Evolutionary conservation across 2,113 vertebrate genomes (phyloP), one percentile per base, ranked within the genome.

Genomic region (Plotosus lineatus): DNA sequence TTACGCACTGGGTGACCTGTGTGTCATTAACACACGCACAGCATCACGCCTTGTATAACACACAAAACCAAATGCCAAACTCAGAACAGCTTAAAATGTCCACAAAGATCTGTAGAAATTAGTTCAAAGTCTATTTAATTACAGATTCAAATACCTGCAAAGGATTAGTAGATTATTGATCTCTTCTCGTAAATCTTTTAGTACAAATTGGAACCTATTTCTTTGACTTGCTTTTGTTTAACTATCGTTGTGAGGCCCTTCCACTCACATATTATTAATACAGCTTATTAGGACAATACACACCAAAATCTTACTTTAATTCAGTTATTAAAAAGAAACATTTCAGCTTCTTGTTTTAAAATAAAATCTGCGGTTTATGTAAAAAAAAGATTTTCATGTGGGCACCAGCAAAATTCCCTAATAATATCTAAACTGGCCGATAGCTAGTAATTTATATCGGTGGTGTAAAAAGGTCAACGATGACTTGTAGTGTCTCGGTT

Each of bases 21-120:
- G 86, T 88, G 91, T 89, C 90, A 90, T 79, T 83, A 85, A 78
- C 87, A 88, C 85, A 83, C 74, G 85, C 87, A 76, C 82, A 84
- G 78, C 85, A 83, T 86, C 81, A 86, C 83, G 77, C 55, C 44
- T 33, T 77, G 84, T 79, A 80, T 72, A 83, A 81, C 77, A 76
- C 61, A 51, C 72, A 68, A 53, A 79, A 31, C 42, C 83, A 33
- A 76, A 77, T 36, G 71, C 63, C 55, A 86, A 80, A 68, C 60
- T 38, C 31, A 44, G 31, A 73, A 51, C 56, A 21, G 79, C 80
- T 44, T 33, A 36, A 66, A 44, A 46, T 65, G 58, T 75, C 48
- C 79, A 81, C 60, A 68, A 38, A 36, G 58, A 81, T 36, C 72
- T 81, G 61, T 3, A 48, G 58, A 81, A 75, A 66, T 7, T 7